Conservation (phyloP, 2,797 vertebrate genomes). For the Vultur gryphus region DNA sequence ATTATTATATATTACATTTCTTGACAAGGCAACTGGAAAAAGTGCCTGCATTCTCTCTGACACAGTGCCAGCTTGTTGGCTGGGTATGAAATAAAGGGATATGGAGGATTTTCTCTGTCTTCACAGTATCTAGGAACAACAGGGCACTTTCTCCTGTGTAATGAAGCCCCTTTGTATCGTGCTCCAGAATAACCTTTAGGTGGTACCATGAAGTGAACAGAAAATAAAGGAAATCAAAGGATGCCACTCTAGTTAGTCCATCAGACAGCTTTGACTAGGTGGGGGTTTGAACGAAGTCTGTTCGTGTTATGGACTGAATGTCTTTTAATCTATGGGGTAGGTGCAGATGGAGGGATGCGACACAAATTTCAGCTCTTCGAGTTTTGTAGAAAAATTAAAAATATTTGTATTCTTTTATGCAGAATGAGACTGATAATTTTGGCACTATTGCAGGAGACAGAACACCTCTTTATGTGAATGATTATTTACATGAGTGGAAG, state of each 20-base stretch:
- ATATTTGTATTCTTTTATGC: background rate
- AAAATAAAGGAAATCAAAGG: background rate
- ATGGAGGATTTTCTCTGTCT: background rate
- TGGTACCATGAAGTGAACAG: background rate
- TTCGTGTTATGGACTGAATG: rapidly evolving
- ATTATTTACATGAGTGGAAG: rapidly evolving
- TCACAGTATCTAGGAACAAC: background rate
- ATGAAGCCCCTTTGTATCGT: background rate
- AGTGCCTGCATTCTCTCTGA: background rate
- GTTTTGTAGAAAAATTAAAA: background rate
- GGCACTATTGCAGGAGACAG: background rate
- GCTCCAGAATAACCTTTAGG: background rate
- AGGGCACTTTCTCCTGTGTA: background rate
- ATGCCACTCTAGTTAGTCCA: background rate
- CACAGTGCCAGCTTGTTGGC: background rate
- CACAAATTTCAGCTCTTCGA: background rate
- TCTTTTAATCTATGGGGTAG: background rate
- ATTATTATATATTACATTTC: constrained; percentile 40
- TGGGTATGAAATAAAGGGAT: background rate
- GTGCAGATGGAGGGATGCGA: background rate
- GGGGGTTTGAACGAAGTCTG: background rate
- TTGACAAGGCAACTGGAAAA: constrained; percentile 45
- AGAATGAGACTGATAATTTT: background rate
- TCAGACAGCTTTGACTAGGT: background rate
- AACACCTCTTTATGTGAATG: rapidly evolving